These are phyloP conservation scores for Nyleta sp. DNA, from an alignment of 2,888 invertebrate species.

Conservation along the genomic window DNA sequence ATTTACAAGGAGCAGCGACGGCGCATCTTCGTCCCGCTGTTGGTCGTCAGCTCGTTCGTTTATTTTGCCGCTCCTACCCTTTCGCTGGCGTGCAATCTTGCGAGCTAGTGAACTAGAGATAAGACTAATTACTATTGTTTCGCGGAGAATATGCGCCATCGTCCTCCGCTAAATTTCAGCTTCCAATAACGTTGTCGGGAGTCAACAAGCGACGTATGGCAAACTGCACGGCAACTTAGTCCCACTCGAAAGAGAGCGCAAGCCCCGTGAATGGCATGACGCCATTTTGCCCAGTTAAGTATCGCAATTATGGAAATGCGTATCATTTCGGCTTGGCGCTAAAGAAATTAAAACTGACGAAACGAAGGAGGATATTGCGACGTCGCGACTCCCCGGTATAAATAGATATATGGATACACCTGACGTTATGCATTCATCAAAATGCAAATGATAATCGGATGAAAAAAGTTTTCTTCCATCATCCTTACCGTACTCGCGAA, in stretches of 20 bases:
- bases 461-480: constrained; percentile 62
- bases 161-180: constrained; percentile 67
- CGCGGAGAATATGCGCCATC: constrained; percentile 71
- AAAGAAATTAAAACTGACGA: constrained; percentile 43
- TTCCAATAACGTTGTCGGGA: constrained; percentile 72
- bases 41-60: constrained; percentile 32
- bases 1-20: constrained; percentile 39
- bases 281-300: constrained; percentile 33
- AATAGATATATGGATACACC: constrained; percentile 35
- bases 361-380: constrained; percentile 35
- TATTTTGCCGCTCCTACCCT: constrained; percentile 59
- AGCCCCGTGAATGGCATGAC: background rate
- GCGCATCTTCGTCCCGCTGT: constrained; percentile 29
- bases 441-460: constrained; percentile 52
- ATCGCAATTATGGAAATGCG: constrained; percentile 40
- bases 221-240: constrained; percentile 23
- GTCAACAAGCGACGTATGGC: constrained; percentile 68
- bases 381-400: background rate
- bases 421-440: constrained; percentile 45
- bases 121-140: constrained; percentile 77
- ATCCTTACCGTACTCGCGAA: constrained; percentile 51
- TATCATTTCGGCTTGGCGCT: constrained; percentile 23
- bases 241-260: constrained; percentile 3
- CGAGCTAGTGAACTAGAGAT: constrained; percentile 70
- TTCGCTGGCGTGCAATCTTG: constrained; percentile 71